phyloP scores from a whole-genome alignment of 2,888 invertebrate genomes.

The Agonopterix heracliana region DNA sequence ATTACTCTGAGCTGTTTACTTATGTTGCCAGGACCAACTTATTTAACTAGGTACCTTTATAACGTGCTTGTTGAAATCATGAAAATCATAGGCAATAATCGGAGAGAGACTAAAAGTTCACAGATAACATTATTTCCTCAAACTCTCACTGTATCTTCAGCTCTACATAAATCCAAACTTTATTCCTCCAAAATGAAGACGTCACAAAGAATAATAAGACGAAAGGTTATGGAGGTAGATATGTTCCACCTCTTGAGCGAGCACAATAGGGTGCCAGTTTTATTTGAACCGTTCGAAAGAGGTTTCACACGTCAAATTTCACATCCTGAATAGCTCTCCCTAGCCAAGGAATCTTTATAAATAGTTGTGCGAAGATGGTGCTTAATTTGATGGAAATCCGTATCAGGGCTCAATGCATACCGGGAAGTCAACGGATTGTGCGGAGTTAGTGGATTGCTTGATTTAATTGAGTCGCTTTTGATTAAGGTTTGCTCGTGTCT shows the following conservation, averaged over 20 bases:
- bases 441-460: conserved; percentile 35
- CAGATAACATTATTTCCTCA: too few species aligned
- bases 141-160: conserved; percentile 10
- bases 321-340: conserved; percentile 62
- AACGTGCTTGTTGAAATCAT: too few species aligned
- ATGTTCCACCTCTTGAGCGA: conserved; percentile 36
- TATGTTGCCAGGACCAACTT: too few species aligned
- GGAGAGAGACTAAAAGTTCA: too few species aligned
- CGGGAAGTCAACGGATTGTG: conserved; percentile 56
- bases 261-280: conserved; percentile 47
- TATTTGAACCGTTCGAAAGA: conserved; percentile 40
- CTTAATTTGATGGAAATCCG: conserved; percentile 72
- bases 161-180: conserved; percentile 26
- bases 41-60: too few species aligned
- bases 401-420: conserved; percentile 47
- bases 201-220: conserved; percentile 56
- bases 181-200: conserved; percentile 37
- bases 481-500: background rate
- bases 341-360: conserved; percentile 67
- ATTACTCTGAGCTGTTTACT: too few species aligned
- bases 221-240: conserved; percentile 55
- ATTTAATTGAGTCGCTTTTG: conserved; percentile 50
- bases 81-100: too few species aligned
- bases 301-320: conserved; percentile 74
- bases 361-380: conserved; percentile 66